Percentiles rank a stretch among this genome's conserved stretches.
Evolutionary conservation across 2,113 vertebrate species (phyloP).

Genomic region (Nothobranchius kuhntae): DNA sequence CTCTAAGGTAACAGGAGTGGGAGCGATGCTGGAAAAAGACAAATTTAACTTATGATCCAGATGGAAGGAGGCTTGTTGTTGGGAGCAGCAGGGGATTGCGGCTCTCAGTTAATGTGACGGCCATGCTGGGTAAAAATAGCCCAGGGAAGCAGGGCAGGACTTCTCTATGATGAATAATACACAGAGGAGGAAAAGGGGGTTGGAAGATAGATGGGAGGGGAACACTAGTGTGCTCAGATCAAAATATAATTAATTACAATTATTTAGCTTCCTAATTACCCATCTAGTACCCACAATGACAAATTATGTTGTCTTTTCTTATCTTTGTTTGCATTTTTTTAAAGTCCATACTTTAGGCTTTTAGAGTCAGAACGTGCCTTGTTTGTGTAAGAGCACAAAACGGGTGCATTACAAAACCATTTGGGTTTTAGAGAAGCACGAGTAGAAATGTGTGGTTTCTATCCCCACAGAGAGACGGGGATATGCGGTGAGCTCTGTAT

Average conservation of each 20-base stretch:
- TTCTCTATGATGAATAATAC: constrained; percentile 77
- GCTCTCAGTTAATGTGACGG: constrained; percentile 71
- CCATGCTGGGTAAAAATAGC: constrained; percentile 77
- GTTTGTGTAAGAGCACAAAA: constrained; percentile 38
- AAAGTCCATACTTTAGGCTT: constrained; percentile 38
- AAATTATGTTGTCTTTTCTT: constrained; percentile 1
- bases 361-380: constrained; percentile 5
- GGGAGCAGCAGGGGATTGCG: constrained; percentile 70
- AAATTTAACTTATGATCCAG: constrained; percentile 71
- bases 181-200: constrained; percentile 43
- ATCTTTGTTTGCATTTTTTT: constrained; percentile 1
- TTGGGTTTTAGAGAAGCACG: constrained; percentile 46
- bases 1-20: constrained; percentile 35
- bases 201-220: constrained; percentile 9
- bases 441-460: constrained; percentile 59
- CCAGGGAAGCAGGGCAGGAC: constrained; percentile 70
- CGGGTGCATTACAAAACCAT: constrained; percentile 46
- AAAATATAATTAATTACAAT: constrained; percentile 57
- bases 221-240: constrained; percentile 36
- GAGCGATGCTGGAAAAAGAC: constrained; percentile 35
- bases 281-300: constrained; percentile 16
- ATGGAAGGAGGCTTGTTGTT: constrained; percentile 62
- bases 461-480: constrained; percentile 52
- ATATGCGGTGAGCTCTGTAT: constrained; percentile 53
- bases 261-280: constrained; percentile 44